phyloP scores from a whole-genome alignment of 2,797 vertebrate species.

The Trichosurus vulpecula region DNA sequence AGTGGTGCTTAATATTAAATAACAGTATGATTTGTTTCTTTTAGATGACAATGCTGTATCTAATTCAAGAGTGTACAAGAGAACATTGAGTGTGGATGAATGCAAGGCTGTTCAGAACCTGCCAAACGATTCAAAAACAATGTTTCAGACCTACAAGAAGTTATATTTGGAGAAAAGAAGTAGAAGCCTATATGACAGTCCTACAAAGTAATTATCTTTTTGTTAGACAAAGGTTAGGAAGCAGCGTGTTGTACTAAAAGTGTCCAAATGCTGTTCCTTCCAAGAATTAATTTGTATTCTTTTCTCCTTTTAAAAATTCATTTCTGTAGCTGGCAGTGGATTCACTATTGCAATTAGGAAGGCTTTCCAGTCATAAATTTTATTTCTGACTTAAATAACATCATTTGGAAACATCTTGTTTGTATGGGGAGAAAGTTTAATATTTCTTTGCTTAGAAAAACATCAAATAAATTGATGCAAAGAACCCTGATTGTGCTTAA shows the following conservation, averaged over 20 bases:
- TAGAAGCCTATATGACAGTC: slow-evolving; percentile 77
- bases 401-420: slow-evolving; percentile 43
- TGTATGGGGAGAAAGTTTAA: slow-evolving; percentile 38
- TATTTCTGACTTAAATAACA: background rate
- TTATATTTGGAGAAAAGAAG: slow-evolving; percentile 85
- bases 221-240: background rate
- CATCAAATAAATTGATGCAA: background rate
- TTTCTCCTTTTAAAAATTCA: slow-evolving; percentile 7
- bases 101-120: slow-evolving; percentile 70
- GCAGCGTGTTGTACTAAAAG: background rate
- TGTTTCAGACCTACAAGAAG: slow-evolving; percentile 85
- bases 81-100: slow-evolving; percentile 77
- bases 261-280: background rate
- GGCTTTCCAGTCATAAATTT: slow-evolving; percentile 51
- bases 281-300: background rate
- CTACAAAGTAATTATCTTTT: slow-evolving; percentile 50
- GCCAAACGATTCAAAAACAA: slow-evolving; percentile 81
- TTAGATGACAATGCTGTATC: slow-evolving; percentile 77
- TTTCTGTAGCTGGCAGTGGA: slow-evolving; percentile 69
- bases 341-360: slow-evolving; percentile 47
- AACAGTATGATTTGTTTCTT: slow-evolving; percentile 67
- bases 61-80: slow-evolving; percentile 70
- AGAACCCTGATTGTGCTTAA: slow-evolving; percentile 32
- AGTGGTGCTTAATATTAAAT: background rate
- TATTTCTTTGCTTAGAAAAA: background rate